Conservation (phyloP, 2,888 invertebrate genomes). For the Diarsia mendica region DNA sequence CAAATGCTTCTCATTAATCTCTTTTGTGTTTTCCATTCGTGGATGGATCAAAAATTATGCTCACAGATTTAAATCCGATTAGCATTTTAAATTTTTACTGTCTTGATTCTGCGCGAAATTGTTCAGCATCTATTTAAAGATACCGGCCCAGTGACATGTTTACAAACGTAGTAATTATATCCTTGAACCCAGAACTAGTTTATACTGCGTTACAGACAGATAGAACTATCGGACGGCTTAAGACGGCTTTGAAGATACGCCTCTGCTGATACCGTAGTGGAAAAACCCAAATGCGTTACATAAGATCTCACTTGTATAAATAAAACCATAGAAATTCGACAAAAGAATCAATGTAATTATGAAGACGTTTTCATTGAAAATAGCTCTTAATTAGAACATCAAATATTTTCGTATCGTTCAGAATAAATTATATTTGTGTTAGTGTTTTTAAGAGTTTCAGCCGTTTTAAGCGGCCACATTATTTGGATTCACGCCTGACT, state of each 20-base stretch:
- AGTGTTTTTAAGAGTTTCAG: conserved; percentile 32
- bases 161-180: conserved; percentile 26
- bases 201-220: conserved; percentile 2
- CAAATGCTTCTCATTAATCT: no score
- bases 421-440: conserved; percentile 25
- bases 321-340: not conserved
- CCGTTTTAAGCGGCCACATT: conserved; percentile 39
- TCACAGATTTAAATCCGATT: not conserved
- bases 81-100: not conserved
- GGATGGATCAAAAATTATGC: no score
- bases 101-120: not conserved
- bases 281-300: conserved; percentile 43
- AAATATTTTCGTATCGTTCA: conserved; percentile 21
- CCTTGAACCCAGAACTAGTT: conserved; percentile 26
- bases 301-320: conserved; percentile 24
- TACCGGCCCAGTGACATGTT: conserved; percentile 27
- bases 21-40: no score
- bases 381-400: conserved; percentile 1
- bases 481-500: conserved; percentile 57
- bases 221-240: conserved; percentile 19
- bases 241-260: not conserved
- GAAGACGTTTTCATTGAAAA: not conserved
- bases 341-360: not conserved
- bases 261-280: conserved; percentile 21
- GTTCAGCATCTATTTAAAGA: not conserved